Percentiles rank a stretch among this genome's conserved stretches.
Conservation (phyloP, 2,797 vertebrate species). For the Gymnoscopelus microlampas region DNA sequence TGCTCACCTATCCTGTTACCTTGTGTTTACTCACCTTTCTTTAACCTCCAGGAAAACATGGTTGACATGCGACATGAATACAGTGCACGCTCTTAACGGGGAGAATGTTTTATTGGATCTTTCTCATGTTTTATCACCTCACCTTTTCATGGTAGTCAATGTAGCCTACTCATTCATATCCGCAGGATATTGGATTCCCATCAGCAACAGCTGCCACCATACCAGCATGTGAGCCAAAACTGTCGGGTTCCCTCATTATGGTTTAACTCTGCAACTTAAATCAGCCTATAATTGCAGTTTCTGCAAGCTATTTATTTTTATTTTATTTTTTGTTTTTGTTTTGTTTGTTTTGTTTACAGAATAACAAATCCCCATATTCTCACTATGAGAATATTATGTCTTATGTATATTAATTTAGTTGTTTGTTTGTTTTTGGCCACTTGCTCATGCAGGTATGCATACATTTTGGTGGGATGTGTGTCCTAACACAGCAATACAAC, state of each 20-base stretch:
- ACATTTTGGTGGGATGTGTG: too few species aligned
- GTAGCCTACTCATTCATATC: not conserved
- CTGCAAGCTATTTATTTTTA: too few species aligned
- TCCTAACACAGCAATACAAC: too few species aligned
- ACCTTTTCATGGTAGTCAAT: not conserved
- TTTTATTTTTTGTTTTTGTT: too few species aligned
- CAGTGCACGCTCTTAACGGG: too few species aligned
- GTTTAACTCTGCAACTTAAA: conserved; percentile 22
- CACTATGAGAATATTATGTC: too few species aligned
- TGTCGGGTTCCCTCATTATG: conserved; percentile 2
- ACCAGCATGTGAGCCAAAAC: not conserved
- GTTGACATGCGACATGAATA: not conserved
- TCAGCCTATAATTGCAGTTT: not conserved
- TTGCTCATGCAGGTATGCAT: too few species aligned
- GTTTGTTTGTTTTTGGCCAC: too few species aligned
- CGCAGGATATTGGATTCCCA: not conserved
- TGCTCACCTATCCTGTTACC: too few species aligned
- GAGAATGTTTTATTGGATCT: not conserved
- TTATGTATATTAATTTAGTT: too few species aligned
- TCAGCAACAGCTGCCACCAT: not conserved
- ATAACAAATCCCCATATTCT: too few species aligned
- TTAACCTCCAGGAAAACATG: not conserved
- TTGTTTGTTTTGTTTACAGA: too few species aligned
- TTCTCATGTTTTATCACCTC: not conserved
- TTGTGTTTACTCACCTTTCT: not conserved